These are phyloP conservation scores for Parnassius smintheus DNA, from an alignment of 2,888 invertebrate genomes.

Conservation along the genomic window DNA sequence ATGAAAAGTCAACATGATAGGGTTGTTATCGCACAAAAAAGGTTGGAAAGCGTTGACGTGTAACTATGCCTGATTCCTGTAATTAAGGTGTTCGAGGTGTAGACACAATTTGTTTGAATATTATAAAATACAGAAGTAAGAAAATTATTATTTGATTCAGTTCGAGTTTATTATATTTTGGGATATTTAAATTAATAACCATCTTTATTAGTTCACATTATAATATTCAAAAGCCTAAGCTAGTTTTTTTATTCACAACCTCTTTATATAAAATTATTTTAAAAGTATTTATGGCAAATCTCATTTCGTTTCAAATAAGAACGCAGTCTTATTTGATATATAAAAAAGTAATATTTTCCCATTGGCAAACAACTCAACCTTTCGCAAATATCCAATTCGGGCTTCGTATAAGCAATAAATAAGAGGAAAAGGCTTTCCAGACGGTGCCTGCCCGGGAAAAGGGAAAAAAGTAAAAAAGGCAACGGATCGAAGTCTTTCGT, in stretches of 20 bases:
- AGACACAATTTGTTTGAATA: too few relatives aligned
- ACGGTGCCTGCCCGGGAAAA: slow-evolving; percentile 60
- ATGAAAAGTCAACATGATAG: slow-evolving; percentile 25
- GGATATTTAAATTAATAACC: too few relatives aligned
- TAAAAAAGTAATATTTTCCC: slow-evolving; percentile 59
- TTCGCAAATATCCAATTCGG: slow-evolving; percentile 79
- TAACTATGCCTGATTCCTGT: slow-evolving; percentile 12
- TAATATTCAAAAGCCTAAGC: not conserved
- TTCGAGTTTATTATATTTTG: too few relatives aligned
- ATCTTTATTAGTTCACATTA: too few relatives aligned
- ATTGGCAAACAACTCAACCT: slow-evolving; percentile 67
- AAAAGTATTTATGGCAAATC: slow-evolving; percentile 8
- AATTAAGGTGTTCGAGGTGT: slow-evolving; percentile 1
- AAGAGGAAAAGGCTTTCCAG: slow-evolving; percentile 80
- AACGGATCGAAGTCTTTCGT: slow-evolving; percentile 78
- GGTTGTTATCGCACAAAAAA: slow-evolving; percentile 8
- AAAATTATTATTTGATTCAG: too few relatives aligned
- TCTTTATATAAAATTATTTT: too few relatives aligned
- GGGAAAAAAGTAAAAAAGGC: slow-evolving; percentile 63
- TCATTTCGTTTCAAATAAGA: slow-evolving; percentile 38
- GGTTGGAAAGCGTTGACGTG: slow-evolving; percentile 16
- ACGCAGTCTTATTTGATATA: slow-evolving; percentile 36
- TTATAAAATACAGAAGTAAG: too few relatives aligned
- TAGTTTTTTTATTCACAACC: not conserved
- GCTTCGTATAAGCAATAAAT: slow-evolving; percentile 80